Conservation (phyloP, 2,888 invertebrate species). For the Leptinotarsa juncta region DNA sequence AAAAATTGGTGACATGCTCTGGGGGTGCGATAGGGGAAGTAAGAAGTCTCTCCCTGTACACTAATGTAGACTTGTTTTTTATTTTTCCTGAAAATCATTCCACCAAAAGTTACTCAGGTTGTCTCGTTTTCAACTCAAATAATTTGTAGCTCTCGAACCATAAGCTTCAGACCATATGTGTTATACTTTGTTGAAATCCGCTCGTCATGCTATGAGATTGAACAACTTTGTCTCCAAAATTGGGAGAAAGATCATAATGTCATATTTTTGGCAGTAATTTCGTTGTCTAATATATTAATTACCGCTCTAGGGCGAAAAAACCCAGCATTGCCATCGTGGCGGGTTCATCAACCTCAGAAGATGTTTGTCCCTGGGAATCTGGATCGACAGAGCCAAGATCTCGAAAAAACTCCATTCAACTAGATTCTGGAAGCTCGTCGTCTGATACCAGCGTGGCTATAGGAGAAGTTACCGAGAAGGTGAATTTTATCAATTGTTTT, state of each 20-base stretch:
- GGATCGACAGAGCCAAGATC: conserved; percentile 56
- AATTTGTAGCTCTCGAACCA: no score
- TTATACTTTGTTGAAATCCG: no score
- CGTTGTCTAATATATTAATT: neutral
- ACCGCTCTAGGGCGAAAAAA: conserved; percentile 61
- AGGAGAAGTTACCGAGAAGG: conserved; percentile 54
- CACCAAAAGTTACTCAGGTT: no score
- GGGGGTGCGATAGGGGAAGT: no score
- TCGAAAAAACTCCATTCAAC: conserved; percentile 75
- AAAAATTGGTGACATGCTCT: no score
- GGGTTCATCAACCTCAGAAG: conserved; percentile 67
- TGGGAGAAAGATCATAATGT: neutral
- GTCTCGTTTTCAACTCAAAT: no score
- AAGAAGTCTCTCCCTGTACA: no score
- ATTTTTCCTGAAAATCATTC: no score
- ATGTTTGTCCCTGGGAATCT: conserved; percentile 72
- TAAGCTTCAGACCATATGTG: no score
- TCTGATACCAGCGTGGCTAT: conserved; percentile 77
- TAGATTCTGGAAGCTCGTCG: conserved; percentile 80
- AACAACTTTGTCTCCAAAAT: neutral
- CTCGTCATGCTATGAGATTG: no score
- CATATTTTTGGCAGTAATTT: neutral
- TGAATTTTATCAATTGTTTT: conserved; percentile 21
- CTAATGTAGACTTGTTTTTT: no score
- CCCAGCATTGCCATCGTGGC: conserved; percentile 62